Evolutionary conservation across 1,140 invertebrate species (phyloP).

Genomic region (Teleogryllus occipitalis): DNA sequence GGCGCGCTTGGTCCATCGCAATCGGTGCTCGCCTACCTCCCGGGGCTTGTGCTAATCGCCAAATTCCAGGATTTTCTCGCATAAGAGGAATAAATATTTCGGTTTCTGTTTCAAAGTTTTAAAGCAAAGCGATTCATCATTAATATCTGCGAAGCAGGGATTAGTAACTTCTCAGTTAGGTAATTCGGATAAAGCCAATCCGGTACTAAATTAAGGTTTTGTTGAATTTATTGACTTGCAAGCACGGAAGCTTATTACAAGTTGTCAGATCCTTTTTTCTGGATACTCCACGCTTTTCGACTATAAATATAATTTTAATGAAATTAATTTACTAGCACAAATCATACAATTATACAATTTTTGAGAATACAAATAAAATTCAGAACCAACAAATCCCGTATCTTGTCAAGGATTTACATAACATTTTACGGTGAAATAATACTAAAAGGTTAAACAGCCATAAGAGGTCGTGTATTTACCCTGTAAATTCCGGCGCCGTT

Average conservation of each 20-base stretch:
- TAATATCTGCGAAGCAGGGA: neutral
- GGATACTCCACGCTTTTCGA: neutral
- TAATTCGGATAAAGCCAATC: neutral
- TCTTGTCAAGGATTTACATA: slow-evolving; percentile 1
- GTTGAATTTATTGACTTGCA: neutral
- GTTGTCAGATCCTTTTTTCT: neutral
- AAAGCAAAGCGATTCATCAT: neutral
- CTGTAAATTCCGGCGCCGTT: neutral
- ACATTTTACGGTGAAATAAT: neutral
- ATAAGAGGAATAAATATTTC: neutral
- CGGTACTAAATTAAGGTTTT: neutral
- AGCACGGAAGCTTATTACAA: neutral
- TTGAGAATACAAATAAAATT: neutral
- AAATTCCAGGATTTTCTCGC: neutral
- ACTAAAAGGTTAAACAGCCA: neutral
- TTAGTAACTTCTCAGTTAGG: neutral
- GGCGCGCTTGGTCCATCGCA: too few relatives aligned
- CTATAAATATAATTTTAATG: neutral
- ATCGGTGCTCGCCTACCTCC: too few relatives aligned
- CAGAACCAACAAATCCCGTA: neutral
- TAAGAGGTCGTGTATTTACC: neutral
- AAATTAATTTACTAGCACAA: neutral
- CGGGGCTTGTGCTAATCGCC: too few relatives aligned
- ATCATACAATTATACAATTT: neutral
- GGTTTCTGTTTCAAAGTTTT: neutral